A percentile compares a stretch with the other conserved stretches of the same genome.
phyloP scores from a whole-genome alignment of 2,888 invertebrate genomes.

The Hetaerina titia region DNA sequence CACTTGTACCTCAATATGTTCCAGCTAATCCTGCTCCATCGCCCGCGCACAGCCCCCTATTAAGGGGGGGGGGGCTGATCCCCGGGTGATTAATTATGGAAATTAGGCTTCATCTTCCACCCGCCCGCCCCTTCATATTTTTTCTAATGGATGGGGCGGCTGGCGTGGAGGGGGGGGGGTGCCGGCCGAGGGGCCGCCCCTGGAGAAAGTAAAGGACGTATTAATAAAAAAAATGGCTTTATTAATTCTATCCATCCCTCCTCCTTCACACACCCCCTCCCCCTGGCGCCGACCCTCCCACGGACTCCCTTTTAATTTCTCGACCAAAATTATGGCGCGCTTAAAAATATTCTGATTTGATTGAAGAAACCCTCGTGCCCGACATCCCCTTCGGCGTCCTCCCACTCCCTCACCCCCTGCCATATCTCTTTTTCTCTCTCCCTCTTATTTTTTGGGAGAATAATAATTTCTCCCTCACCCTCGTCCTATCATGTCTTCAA shows the following conservation, averaged over 20 bases:
- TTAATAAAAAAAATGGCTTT: conserved; percentile 23
- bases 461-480: not conserved
- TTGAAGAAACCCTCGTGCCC: not conserved
- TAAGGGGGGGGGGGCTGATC: conserved; percentile 1
- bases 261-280: not conserved
- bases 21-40: conserved; percentile 13
- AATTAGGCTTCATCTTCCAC: conserved; percentile 50
- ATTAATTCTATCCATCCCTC: conserved; percentile 38
- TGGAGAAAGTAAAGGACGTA: not conserved
- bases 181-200: not conserved
- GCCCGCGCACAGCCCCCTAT: not conserved
- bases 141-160: not conserved
- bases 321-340: conserved; percentile 20
- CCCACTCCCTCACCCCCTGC: not conserved
- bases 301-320: not conserved
- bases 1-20: conserved; percentile 38
- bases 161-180: not conserved
- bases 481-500: not conserved
- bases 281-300: too few species aligned
- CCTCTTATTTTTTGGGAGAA: not conserved
- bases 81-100: conserved; percentile 49
- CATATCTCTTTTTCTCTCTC: not conserved
- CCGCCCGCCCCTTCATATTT: not conserved
- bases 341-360: conserved; percentile 44
- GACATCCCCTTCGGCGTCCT: not conserved